Percentiles rank a stretch among this genome's conserved stretches.
Evolutionary conservation across 1,140 invertebrate genomes (phyloP).

Genomic region (Zaprionus ornatus): DNA sequence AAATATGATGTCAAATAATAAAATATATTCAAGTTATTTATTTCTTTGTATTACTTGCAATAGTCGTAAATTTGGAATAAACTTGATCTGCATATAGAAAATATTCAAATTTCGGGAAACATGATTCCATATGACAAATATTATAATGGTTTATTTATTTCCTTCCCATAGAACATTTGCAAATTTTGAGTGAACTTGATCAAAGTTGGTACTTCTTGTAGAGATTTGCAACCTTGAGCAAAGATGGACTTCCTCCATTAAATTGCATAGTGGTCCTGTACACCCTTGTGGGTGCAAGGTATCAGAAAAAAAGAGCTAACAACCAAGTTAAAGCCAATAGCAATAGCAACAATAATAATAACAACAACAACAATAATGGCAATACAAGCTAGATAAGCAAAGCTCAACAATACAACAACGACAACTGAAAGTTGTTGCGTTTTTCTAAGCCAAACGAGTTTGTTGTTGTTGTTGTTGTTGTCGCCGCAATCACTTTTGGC

Average conservation of each 20-base stretch:
- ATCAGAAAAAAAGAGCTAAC: background rate
- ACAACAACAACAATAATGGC: slow-evolving; percentile 40
- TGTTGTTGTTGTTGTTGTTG: slow-evolving; percentile 58
- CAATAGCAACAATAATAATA: background rate
- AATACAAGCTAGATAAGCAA: slow-evolving; percentile 55
- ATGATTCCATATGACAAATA: no score
- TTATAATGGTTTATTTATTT: no score
- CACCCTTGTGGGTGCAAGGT: background rate
- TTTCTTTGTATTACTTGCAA: no score
- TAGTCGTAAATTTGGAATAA: no score
- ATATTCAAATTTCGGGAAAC: no score
- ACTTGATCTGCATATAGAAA: no score
- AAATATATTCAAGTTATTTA: no score
- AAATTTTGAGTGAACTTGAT: no score
- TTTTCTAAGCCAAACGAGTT: slow-evolving; percentile 70
- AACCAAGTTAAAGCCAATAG: slow-evolving; percentile 17
- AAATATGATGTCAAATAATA: no score
- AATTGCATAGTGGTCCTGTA: background rate
- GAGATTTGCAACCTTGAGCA: no score
- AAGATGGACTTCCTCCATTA: background rate
- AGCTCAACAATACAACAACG: slow-evolving; percentile 44
- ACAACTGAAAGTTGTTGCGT: slow-evolving; percentile 76
- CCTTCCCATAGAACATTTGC: no score
- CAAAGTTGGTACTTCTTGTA: no score
- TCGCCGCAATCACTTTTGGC: slow-evolving; percentile 71